Conservation (phyloP, 2,888 invertebrate genomes). For the Diplazon laetatorius region DNA sequence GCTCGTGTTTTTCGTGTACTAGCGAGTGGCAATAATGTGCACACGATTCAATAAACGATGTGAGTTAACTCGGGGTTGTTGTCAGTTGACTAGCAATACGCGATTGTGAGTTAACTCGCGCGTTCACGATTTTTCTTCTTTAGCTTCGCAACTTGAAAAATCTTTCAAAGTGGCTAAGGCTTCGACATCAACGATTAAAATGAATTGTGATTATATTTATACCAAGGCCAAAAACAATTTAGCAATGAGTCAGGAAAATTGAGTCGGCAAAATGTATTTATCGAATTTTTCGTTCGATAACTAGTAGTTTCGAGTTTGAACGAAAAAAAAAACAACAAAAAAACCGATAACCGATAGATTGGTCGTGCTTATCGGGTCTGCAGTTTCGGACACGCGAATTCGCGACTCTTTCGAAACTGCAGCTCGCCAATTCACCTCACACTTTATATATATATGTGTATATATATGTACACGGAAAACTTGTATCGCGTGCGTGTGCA, state of each 20-base stretch:
- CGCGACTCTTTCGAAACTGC: constrained; percentile 6
- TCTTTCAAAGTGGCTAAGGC: too few species aligned
- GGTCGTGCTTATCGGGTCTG: constrained; percentile 42
- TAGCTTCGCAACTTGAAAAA: too few species aligned
- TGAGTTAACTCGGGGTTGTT: too few species aligned
- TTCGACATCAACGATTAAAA: too few species aligned
- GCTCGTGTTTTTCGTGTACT: constrained; percentile 41
- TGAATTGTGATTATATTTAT: neutral
- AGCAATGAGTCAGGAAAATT: neutral
- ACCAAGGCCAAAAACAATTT: neutral
- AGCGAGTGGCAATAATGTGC: too few species aligned
- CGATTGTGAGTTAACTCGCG: too few species aligned
- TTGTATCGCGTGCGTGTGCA: constrained; percentile 2
- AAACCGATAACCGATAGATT: constrained; percentile 16
- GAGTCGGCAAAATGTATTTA: neutral
- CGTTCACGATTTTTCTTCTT: too few species aligned
- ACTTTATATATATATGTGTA: neutral
- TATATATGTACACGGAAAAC: neutral
- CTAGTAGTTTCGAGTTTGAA: neutral
- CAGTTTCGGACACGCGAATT: constrained; percentile 28
- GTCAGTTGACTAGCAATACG: too few species aligned
- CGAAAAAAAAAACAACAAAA: too few species aligned
- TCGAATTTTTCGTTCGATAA: neutral
- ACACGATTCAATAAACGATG: too few species aligned
- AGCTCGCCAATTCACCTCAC: constrained; percentile 11